Base-by-base conservation (phyloP, 2,113 vertebrate species). In the Callorhinus ursinus region DNA sequence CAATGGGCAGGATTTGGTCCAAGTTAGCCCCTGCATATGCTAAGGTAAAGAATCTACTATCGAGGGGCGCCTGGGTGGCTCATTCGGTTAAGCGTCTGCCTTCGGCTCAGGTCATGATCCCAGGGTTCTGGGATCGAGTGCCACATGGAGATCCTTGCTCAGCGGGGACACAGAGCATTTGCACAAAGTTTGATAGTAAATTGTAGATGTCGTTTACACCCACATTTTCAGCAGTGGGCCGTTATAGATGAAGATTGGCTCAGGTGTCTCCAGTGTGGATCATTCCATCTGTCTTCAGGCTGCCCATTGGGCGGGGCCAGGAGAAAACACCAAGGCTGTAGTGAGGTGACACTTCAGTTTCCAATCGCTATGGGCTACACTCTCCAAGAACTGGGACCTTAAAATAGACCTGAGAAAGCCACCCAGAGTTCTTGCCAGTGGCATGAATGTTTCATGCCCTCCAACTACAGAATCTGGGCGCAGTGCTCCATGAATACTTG, bases 321-420 rank as follows among this genome's bases (percentile, higher is more conserved):
- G 10, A 13, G 1, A 18, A 33, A 31, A 39, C 5, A 4, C 24
- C 16, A n/a, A 0, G 21, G 14, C 33, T 53, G 4, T 33, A 9
- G 4, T 22, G 65, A 72, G 36, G 11, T 5, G 26, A 9, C 28
- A n/a, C 28, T 55, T 74, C 14, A 11, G 31, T 72, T 74, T 76
- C 6, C n/a, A 14, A 10, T 4, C 21, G 24, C 26, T 28, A 0
- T 14, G 31, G 51, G 10, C n/a, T 9, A 26, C 39, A 6, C 42
- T 89, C 51, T 81, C 80, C 0, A 3, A 74, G 82, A 81, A 90
- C 8, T 85, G 42, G 42, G 88, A 80, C 0, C 3, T 69, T 96
- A 82, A 96, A 51, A 0, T 10, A 92, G 83, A 94, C 92, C 61
- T 81, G 49, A 90, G 79, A 42, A 95, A 26, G 18, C 61, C 97